Conservation (phyloP, 2,113 vertebrate genomes). For the Pomatostomus ruficeps region DNA sequence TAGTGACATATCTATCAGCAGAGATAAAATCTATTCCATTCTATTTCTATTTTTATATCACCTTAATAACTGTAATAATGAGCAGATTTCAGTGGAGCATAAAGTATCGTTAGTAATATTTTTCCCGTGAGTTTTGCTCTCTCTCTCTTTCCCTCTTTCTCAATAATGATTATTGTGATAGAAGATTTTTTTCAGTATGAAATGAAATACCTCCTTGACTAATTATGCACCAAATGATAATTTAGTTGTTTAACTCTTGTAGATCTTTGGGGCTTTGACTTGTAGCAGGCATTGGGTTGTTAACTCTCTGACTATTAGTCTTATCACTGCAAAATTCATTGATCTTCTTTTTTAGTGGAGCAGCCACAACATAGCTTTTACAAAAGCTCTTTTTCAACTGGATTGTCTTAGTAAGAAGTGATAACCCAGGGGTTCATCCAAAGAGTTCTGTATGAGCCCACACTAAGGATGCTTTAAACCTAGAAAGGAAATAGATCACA, state of each 20-base stretch:
- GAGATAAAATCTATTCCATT: not conserved
- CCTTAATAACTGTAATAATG: not conserved
- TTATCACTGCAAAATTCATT: not conserved
- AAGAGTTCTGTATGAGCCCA: not conserved
- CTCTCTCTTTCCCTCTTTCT: not conserved
- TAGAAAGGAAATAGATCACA: not conserved
- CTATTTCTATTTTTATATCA: conserved; percentile 14
- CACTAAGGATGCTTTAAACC: not conserved
- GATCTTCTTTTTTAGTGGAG: not conserved
- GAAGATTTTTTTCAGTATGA: not conserved
- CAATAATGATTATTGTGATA: not conserved
- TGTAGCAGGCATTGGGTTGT: not conserved
- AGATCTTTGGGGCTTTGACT: not conserved
- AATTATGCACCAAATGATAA: not conserved
- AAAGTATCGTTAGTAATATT: not conserved
- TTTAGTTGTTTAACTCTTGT: not conserved
- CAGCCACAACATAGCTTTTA: not conserved
- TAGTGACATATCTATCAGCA: not conserved
- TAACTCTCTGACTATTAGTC: not conserved
- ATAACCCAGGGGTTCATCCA: not conserved
- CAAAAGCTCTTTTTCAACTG: not conserved
- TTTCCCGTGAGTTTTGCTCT: not conserved
- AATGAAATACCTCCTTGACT: not conserved
- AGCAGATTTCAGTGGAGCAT: not conserved
- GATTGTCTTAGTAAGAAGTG: not conserved